These are phyloP conservation scores for Chiridota heheva DNA, from an alignment of 35 echinoderm and acorn worm genomes.

Conservation along the genomic window DNA sequence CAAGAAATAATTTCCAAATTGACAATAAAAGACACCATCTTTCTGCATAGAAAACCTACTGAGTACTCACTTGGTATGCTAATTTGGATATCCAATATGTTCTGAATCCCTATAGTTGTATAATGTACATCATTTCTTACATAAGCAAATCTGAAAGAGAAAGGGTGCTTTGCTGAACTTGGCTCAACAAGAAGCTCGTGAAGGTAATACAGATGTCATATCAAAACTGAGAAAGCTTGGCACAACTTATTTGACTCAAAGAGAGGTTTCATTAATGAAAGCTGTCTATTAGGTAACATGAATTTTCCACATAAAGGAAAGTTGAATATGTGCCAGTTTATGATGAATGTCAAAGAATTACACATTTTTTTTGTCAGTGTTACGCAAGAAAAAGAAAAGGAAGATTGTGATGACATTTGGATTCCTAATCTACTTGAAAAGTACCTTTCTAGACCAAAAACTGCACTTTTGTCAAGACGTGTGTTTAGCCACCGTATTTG, in stretches of 20 bases:
- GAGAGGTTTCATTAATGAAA: conserved; percentile 66
- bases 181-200: conserved; percentile 44
- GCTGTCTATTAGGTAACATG: conserved; percentile 49
- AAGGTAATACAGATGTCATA: conserved; percentile 62
- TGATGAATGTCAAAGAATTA: too few relatives aligned
- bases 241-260: conserved; percentile 48
- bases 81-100: conserved; percentile 71
- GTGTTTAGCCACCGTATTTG: conserved; percentile 46
- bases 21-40: conserved; percentile 19
- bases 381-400: too few relatives aligned
- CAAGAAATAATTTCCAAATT: conserved; percentile 19
- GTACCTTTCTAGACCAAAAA: conserved; percentile 32
- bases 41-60: conserved; percentile 27
- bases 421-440: conserved; percentile 21
- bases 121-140: conserved; percentile 69
- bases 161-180: conserved; percentile 57
- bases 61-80: conserved; percentile 63
- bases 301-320: conserved; percentile 31
- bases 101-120: conserved; percentile 44
- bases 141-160: conserved; percentile 73
- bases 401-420: too few relatives aligned
- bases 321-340: conserved; percentile 39
- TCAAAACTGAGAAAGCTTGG: conserved; percentile 52
- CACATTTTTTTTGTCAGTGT: too few relatives aligned
- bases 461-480: conserved; percentile 19